Percentiles rank a stretch among this genome's conserved stretches.
Conservation (phyloP, 2,888 invertebrate genomes). For the Leucophenga maculata region DNA sequence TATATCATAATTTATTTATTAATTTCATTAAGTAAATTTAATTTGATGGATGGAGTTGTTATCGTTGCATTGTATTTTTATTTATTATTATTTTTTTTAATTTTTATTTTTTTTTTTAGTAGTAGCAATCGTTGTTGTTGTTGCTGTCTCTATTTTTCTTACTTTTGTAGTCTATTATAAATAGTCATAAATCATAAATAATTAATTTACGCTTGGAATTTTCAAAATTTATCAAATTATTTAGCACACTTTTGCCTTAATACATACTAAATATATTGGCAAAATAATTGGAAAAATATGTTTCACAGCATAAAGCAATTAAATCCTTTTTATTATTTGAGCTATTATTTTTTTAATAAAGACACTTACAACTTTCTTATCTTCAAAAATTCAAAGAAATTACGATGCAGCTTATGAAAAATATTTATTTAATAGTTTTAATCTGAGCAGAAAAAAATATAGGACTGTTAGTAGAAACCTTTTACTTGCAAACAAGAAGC, state of each 20-base stretch:
- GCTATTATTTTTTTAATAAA: no score
- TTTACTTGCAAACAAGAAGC: no score
- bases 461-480: no score
- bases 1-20: constrained; percentile 67
- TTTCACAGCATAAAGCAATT: no score
- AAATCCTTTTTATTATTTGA: no score
- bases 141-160: constrained; percentile 62
- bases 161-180: constrained; percentile 52
- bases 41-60: constrained; percentile 58
- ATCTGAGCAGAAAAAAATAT: no score
- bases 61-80: constrained; percentile 46
- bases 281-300: background rate
- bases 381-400: no score
- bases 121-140: constrained; percentile 41
- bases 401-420: no score
- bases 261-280: no score
- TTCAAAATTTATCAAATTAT: background rate
- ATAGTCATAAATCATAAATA: constrained; percentile 22
- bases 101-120: constrained; percentile 20
- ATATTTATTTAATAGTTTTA: no score
- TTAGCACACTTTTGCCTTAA: background rate
- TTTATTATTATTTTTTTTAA: constrained; percentile 16
- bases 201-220: background rate
- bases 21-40: constrained; percentile 66
- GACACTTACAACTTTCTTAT: no score